phyloP scores from a whole-genome alignment of 2,888 invertebrate species.

The Drosophila anomalata region DNA sequence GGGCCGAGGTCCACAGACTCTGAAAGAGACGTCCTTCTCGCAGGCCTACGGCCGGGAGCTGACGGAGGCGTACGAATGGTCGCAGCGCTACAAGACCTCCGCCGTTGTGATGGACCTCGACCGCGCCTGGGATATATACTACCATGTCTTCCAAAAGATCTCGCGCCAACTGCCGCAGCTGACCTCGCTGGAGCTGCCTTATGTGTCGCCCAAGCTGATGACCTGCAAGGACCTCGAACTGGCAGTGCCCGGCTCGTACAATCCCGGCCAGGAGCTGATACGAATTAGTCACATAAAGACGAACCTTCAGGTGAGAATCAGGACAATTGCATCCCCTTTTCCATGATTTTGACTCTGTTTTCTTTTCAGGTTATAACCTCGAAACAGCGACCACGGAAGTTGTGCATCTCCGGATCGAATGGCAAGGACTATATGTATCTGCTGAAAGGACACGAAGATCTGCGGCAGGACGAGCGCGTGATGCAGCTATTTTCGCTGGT shows the following conservation, averaged over 20 bases:
- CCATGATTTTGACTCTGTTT: not conserved
- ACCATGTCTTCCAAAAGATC: constrained; percentile 98
- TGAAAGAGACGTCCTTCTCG: constrained; percentile 98
- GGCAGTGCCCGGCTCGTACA: constrained; percentile 99
- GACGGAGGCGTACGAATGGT: constrained; percentile 97
- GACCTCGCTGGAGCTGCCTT: constrained; percentile 95
- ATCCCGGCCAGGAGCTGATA: constrained; percentile 95
- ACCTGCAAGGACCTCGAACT: constrained; percentile 96
- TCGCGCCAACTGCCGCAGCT: constrained; percentile 96
- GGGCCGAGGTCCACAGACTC: constrained; percentile 96
- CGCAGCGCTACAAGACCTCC: constrained; percentile 93
- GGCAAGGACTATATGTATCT: constrained; percentile 99
- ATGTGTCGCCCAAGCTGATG: constrained; percentile 96
- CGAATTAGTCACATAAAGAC: constrained; percentile 95
- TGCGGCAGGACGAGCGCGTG: constrained; percentile 98
- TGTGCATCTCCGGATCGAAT: constrained; percentile 96
- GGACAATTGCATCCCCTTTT: not conserved
- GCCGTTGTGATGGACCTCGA: constrained; percentile 95
- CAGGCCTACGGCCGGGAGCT: constrained; percentile 98
- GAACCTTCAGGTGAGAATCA: constrained; percentile 88
- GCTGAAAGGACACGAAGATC: constrained; percentile 99
- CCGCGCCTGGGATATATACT: constrained; percentile 99
- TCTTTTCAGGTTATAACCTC: constrained; percentile 92
- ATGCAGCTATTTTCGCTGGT: constrained; percentile 99
- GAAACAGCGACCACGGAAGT: constrained; percentile 98